Conservation (phyloP, 2,888 invertebrate genomes). For the Pterobdella sp. region DNA sequence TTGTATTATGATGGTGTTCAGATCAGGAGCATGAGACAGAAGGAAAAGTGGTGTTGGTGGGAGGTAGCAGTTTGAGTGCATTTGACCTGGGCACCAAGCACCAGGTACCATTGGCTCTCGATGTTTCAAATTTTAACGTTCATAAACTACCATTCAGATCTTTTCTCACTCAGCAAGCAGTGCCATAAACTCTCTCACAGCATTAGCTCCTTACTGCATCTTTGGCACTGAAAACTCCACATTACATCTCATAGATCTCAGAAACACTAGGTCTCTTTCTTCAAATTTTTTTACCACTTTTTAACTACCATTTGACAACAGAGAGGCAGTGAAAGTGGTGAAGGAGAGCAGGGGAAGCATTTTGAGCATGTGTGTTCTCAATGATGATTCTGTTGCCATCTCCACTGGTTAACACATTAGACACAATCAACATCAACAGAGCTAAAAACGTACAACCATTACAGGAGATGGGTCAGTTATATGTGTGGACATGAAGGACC, state of each 20-base stretch:
- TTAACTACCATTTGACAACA: neutral
- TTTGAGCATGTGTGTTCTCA: conserved; percentile 51
- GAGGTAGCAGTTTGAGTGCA: conserved; percentile 57
- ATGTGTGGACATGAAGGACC: conserved; percentile 52
- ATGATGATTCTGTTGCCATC: neutral
- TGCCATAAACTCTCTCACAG: conserved; percentile 58
- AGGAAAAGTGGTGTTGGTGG: conserved; percentile 59
- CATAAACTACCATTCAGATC: conserved; percentile 43
- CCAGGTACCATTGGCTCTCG: conserved; percentile 28
- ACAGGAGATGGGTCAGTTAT: conserved; percentile 60
- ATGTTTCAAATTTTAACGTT: no score
- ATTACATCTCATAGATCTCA: conserved; percentile 44
- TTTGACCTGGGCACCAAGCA: conserved; percentile 57
- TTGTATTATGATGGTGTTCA: neutral
- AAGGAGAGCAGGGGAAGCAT: conserved; percentile 58
- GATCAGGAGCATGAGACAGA: conserved; percentile 55
- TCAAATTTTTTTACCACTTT: neutral
- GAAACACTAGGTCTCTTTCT: conserved; percentile 45
- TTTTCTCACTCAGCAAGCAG: conserved; percentile 48
- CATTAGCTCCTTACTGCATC: conserved; percentile 55
- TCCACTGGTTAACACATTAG: neutral
- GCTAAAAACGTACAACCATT: no score
- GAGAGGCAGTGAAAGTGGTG: conserved; percentile 40
- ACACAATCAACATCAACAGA: no score
- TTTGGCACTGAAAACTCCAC: conserved; percentile 61